Evolutionary conservation across 1,140 invertebrate genomes (phyloP).

Genomic region (Saccostrea glomerata): DNA sequence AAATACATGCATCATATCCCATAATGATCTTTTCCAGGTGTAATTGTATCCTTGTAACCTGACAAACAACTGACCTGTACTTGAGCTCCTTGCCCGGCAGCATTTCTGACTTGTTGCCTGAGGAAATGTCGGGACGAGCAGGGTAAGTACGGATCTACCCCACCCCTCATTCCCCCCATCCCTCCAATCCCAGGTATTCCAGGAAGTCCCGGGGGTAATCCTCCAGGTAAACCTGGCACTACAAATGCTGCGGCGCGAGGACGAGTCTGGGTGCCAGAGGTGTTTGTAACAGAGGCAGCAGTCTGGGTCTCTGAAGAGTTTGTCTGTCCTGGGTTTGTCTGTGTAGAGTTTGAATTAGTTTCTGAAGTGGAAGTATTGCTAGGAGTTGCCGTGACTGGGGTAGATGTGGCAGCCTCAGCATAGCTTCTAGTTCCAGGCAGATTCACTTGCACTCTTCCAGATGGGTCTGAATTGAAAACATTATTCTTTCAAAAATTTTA

Average conservation of each 20-base stretch:
- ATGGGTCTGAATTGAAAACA: neutral
- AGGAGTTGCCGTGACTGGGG: neutral
- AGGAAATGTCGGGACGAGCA: conserved; percentile 79
- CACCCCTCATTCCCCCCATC: conserved; percentile 44
- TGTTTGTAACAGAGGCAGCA: conserved; percentile 40
- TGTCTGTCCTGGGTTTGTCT: conserved; percentile 50
- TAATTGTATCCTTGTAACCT: too few species aligned
- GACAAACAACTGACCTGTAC: neutral
- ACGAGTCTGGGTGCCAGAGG: conserved; percentile 50
- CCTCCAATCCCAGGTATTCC: conserved; percentile 34
- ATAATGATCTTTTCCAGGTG: too few species aligned
- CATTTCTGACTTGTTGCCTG: conserved; percentile 53
- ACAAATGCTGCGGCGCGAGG: conserved; percentile 58
- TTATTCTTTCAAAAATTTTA: neutral
- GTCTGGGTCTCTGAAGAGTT: conserved; percentile 56
- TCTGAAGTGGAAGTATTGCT: conserved; percentile 25
- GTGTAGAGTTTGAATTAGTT: conserved; percentile 57
- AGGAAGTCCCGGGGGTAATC: conserved; percentile 46
- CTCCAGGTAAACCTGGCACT: conserved; percentile 54
- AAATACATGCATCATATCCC: too few species aligned
- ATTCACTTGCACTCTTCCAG: conserved; percentile 18
- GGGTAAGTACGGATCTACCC: conserved; percentile 85
- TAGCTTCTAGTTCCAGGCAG: neutral
- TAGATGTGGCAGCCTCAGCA: neutral
- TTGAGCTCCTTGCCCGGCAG: conserved; percentile 16